These are phyloP conservation scores for Microctonus hyperodae DNA, from an alignment of 2,888 invertebrate species.

Conservation along the genomic window DNA sequence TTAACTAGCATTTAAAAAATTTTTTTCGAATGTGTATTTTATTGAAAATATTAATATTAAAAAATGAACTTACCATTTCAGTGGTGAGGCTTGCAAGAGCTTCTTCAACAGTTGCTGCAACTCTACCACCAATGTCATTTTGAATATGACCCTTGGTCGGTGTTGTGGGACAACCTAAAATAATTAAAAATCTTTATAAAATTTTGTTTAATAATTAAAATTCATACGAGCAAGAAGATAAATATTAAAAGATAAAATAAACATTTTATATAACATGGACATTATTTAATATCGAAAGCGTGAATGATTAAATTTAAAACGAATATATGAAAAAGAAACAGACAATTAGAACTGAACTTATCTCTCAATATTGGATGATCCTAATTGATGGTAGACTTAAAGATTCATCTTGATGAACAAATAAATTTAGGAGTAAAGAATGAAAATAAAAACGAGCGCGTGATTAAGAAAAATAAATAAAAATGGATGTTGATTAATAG, in stretches of 20 bases:
- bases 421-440: neutral
- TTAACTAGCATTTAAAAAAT: no score
- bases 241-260: neutral
- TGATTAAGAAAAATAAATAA: neutral
- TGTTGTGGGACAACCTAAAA: conserved; percentile 71
- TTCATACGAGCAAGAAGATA: neutral
- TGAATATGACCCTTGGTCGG: conserved; percentile 62
- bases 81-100: conserved; percentile 83
- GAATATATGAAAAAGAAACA: conserved; percentile 29
- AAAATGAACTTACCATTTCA: conserved; percentile 77
- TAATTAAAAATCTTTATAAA: conserved; percentile 38
- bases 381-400: conserved; percentile 46
- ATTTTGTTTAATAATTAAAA: neutral
- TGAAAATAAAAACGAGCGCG: neutral
- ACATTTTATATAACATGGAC: neutral
- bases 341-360: conserved; percentile 49
- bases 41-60: no score
- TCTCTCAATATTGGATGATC: conserved; percentile 53
- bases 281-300: conserved; percentile 15
- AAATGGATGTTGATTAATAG: neutral
- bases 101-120: conserved; percentile 70
- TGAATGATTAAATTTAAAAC: conserved; percentile 20
- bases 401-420: conserved; percentile 32
- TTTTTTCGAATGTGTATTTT: no score
- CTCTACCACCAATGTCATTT: conserved; percentile 52